These are phyloP conservation scores for human (Homo sapiens) DNA, from an alignment of 2,113 vertebrate species.

Conservation along the genomic window DNA sequence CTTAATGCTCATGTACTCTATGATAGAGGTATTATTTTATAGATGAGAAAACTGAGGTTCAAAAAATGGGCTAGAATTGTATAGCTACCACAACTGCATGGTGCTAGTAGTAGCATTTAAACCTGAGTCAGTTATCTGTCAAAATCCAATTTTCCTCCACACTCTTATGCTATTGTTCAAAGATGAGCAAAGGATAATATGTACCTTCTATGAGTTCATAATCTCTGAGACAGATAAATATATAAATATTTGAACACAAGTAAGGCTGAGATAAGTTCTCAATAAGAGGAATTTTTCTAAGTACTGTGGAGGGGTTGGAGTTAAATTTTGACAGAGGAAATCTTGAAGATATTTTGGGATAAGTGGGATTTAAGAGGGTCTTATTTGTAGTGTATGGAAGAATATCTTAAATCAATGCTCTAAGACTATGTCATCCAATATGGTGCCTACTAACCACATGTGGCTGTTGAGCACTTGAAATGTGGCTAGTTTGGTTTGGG, in stretches of 20 bases:
- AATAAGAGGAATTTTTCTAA: background rate
- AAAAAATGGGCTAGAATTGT: background rate
- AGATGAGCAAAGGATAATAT: background rate
- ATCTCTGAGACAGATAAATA: background rate
- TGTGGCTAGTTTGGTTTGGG: background rate
- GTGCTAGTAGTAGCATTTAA: background rate
- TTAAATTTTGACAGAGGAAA: background rate
- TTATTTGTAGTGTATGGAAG: background rate
- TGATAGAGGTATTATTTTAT: background rate
- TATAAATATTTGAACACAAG: background rate
- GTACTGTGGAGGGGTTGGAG: background rate
- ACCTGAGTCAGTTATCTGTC: background rate
- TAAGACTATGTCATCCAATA: background rate
- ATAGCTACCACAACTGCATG: background rate
- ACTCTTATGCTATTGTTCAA: background rate
- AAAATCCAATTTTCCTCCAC: slow-evolving; percentile 29
- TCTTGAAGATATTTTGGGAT: background rate
- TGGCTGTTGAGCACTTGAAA: background rate
- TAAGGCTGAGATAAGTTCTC: background rate
- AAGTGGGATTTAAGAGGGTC: background rate
- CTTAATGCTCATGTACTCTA: background rate
- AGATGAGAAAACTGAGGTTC: background rate
- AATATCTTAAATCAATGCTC: background rate
- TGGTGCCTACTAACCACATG: no score
- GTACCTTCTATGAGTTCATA: background rate